Percentiles rank a stretch among this genome's conserved stretches.
These are phyloP conservation scores for Ondatra zibethicus DNA, from an alignment of 2,113 vertebrate genomes.

Conservation along the genomic window DNA sequence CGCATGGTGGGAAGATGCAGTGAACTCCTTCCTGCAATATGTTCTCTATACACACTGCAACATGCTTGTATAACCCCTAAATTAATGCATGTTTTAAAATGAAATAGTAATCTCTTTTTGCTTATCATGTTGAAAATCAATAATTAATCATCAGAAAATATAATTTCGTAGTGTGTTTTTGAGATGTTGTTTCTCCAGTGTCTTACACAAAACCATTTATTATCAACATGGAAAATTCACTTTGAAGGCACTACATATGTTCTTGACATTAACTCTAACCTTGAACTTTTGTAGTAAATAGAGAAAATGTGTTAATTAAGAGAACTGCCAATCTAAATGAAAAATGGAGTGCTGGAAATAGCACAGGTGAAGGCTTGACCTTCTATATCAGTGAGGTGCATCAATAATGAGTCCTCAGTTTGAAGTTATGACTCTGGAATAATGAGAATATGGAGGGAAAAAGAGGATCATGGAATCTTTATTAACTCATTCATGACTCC, in stretches of 20 bases:
- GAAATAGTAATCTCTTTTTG: not conserved
- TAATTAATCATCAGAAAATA: constrained; percentile 24
- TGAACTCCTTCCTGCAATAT: not conserved
- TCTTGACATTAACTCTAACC: constrained; percentile 22
- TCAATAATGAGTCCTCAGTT: constrained; percentile 21
- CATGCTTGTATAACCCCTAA: not conserved
- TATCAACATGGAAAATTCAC: constrained; percentile 28
- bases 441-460: not conserved
- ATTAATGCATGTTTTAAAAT: not conserved
- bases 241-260: constrained; percentile 12
- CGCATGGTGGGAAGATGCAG: not conserved
- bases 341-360: constrained; percentile 39
- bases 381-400: not conserved
- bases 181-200: not conserved
- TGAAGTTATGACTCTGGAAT: not conserved
- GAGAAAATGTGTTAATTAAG: constrained; percentile 73
- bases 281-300: constrained; percentile 60
- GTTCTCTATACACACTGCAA: not conserved
- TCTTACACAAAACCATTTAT: constrained; percentile 39
- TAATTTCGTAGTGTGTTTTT: not conserved
- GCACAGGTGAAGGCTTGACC: not conserved
- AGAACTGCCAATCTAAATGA: constrained; percentile 56
- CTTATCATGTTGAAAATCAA: not conserved
- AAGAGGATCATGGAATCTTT: not conserved
- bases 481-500: constrained; percentile 36